Conservation (phyloP, 2,797 vertebrate species). For the Xenentodon cancila region DNA sequence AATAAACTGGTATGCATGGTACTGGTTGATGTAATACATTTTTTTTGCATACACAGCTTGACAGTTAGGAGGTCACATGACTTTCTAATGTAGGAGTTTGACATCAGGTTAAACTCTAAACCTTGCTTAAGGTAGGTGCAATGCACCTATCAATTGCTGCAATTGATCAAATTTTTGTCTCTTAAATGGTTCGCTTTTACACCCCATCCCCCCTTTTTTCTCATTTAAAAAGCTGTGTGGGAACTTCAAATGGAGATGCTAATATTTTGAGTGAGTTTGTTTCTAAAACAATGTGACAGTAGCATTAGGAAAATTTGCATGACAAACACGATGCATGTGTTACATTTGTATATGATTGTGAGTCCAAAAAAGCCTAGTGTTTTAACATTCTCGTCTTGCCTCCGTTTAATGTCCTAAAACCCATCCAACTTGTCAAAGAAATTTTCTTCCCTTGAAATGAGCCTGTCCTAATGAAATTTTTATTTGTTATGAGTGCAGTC, state of each 20-base stretch:
- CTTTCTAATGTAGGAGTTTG: too few species aligned
- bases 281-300: not conserved
- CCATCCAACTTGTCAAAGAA: conserved; percentile 57
- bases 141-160: too few species aligned
- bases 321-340: conserved; percentile 7
- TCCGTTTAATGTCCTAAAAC: conserved; percentile 55
- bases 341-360: not conserved
- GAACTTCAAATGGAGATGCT: not conserved
- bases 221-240: not conserved
- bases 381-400: conserved; percentile 35
- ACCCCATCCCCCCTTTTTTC: not conserved
- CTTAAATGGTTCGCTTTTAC: too few species aligned
- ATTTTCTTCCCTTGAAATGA: conserved; percentile 58
- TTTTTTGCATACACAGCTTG: too few species aligned
- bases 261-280: not conserved
- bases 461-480: conserved; percentile 66
- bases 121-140: too few species aligned
- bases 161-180: too few species aligned
- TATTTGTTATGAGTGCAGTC: conserved; percentile 65
- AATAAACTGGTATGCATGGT: too few species aligned
- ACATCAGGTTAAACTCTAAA: too few species aligned
- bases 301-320: conserved; percentile 1
- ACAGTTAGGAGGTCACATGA: too few species aligned
- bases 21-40: too few species aligned
- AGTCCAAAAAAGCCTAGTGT: not conserved